Evolutionary conservation across 2,797 vertebrate species (phyloP).

Genomic region (Hydrophis major): DNA sequence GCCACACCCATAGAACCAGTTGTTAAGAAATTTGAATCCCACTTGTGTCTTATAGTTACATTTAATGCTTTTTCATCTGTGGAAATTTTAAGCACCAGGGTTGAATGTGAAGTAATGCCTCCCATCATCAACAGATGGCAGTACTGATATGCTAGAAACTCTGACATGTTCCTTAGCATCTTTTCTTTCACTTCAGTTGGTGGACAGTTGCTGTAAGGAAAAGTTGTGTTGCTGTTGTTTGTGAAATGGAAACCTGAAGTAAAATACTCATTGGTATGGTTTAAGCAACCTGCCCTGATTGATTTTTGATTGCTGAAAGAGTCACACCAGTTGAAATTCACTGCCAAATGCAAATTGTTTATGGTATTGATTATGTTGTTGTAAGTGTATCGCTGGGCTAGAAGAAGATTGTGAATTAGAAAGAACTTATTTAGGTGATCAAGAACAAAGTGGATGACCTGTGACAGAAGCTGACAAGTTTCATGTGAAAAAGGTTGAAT

Average conservation of each 20-base stretch:
- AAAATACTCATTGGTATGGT: neutral
- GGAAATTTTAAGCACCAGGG: neutral
- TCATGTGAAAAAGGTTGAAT: neutral
- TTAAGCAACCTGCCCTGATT: neutral
- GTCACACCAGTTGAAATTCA: neutral
- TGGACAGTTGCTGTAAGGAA: neutral
- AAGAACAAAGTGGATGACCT: neutral
- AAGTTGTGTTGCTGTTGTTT: neutral
- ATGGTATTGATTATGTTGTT: neutral
- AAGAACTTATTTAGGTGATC: neutral
- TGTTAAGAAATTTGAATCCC: too few species aligned
- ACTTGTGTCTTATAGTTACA: neutral
- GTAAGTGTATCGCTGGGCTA: neutral
- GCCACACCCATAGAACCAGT: too few species aligned
- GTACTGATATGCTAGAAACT: neutral
- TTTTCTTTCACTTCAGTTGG: neutral
- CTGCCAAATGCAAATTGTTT: neutral
- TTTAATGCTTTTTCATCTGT: conserved; percentile 34
- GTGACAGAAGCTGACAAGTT: neutral
- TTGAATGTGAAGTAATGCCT: neutral
- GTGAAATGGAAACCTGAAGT: neutral
- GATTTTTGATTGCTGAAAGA: neutral
- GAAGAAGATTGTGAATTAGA: neutral
- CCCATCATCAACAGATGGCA: neutral
- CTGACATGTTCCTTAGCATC: neutral